A percentile compares a stretch with the other conserved stretches of the same genome.
Evolutionary conservation across 2,113 vertebrate species (phyloP).

Genomic region (Electrona antarctica): DNA sequence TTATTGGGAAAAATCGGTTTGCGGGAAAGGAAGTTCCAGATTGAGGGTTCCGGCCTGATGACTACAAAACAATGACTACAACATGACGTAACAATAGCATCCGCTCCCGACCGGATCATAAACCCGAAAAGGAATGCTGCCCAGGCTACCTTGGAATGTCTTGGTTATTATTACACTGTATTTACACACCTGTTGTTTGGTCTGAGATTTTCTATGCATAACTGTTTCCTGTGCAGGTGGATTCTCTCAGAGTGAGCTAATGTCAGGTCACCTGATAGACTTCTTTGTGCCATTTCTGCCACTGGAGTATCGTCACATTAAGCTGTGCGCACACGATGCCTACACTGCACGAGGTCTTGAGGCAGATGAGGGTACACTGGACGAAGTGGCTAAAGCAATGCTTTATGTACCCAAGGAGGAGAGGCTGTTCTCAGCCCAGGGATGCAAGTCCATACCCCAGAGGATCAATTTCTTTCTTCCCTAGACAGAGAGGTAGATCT

Average conservation of each 20-base stretch:
- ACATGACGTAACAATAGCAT: no score
- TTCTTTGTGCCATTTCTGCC: constrained; percentile 92
- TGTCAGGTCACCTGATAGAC: constrained; percentile 87
- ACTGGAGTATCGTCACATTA: constrained; percentile 88
- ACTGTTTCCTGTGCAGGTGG: constrained; percentile 61
- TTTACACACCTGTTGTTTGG: no score
- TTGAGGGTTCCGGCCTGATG: no score
- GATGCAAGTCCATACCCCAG: constrained; percentile 94
- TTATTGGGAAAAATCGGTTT: no score
- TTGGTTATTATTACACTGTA: no score
- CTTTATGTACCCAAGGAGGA: constrained; percentile 90
- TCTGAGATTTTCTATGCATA: neutral
- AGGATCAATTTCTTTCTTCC: constrained; percentile 91
- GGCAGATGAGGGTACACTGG: constrained; percentile 80
- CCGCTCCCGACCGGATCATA: no score
- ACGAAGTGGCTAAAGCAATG: constrained; percentile 88
- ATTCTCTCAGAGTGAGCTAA: constrained; percentile 84
- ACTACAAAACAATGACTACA: no score
- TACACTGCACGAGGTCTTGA: constrained; percentile 82
- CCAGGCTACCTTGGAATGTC: neutral
- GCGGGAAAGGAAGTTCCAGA: no score
- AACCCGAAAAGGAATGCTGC: neutral
- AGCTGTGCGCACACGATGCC: constrained; percentile 86
- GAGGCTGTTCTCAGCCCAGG: constrained; percentile 92
- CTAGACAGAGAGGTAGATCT: constrained; percentile 54